phyloP scores from a whole-genome alignment of 2,113 vertebrate species.

The Peromyscus californicus region DNA sequence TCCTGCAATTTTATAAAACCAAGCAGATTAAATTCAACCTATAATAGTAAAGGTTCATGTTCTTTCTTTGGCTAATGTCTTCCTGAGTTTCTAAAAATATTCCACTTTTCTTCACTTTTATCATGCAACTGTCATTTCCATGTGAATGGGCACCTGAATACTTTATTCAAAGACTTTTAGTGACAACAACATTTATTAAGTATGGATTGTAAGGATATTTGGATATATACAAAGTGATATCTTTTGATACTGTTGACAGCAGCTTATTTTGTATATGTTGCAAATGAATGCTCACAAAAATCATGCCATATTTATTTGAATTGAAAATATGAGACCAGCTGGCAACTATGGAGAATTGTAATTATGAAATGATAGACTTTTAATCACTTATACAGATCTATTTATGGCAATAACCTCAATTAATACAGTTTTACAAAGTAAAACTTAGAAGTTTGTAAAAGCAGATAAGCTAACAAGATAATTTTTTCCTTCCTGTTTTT shows the following conservation, averaged over 20 bases:
- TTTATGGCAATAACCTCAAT: slow-evolving; percentile 57
- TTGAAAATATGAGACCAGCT: slow-evolving; percentile 68
- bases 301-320: slow-evolving; percentile 12
- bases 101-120: neutral
- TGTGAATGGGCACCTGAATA: slow-evolving; percentile 48
- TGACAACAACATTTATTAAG: slow-evolving; percentile 76
- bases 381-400: slow-evolving; percentile 70
- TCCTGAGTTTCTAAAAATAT: neutral
- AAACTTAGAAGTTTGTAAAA: slow-evolving; percentile 66
- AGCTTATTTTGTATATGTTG: slow-evolving; percentile 75
- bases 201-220: slow-evolving; percentile 36
- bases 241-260: slow-evolving; percentile 68
- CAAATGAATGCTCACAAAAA: slow-evolving; percentile 68
- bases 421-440: slow-evolving; percentile 60
- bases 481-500: neutral
- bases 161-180: slow-evolving; percentile 64
- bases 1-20: neutral
- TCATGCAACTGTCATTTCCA: slow-evolving; percentile 44
- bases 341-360: slow-evolving; percentile 58
- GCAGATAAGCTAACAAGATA: neutral
- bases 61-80: neutral
- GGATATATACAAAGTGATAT: slow-evolving; percentile 49
- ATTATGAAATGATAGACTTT: slow-evolving; percentile 70
- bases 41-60: neutral
- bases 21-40: slow-evolving; percentile 6